Evolutionary conservation across 2,113 vertebrate species (phyloP), one percentile per base, ranked within the genome.

Genomic region (Myanophis thanlyinensis): DNA sequence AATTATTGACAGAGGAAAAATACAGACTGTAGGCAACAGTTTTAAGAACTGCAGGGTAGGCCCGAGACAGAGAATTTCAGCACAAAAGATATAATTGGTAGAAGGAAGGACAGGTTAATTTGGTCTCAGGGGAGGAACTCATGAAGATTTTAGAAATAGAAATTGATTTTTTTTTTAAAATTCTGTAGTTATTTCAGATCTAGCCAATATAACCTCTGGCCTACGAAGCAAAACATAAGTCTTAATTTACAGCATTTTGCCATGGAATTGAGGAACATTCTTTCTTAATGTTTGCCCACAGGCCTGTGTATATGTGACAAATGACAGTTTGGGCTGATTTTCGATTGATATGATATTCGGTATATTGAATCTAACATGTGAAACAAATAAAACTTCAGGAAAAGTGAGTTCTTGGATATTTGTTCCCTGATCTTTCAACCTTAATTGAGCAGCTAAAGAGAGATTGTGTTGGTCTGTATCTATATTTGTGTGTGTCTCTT

Each of bases 11-110:
- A 56, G 4, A 73, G 6, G 0, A 27, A 84, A 56, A 89, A 5
- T 4, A 91, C 91, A 4, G 0, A 86, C 8, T 92, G 30, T 3
- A 54, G 92, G 25, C 52, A 3, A 73, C 9, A 35, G 1, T 12
- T 94, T 12, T 25, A 94, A 44, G 0, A 18, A 1, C 2, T 95
- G 0, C 27, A 95, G 93, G 91, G 94, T 46, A 92, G 46, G 35
- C 3, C 93, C 91, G 86, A 84, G 52, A 5, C 95, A 91, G 94
- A 59, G 89, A 96, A 23, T 80, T 80, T 7, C 73, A 80, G 20
- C 73, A 80, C 6, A 44, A 44, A 80, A 44, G 18, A 44, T 80
- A 44, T 80, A 22, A 4, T 80, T 8, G 7, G 13, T 2, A 18
- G 88, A 87, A 85, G 4, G 91, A 94, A 89, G n/a, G 0, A n/a